Base-by-base conservation (phyloP, 2,888 invertebrate species). In the Dioctria linearis region DNA sequence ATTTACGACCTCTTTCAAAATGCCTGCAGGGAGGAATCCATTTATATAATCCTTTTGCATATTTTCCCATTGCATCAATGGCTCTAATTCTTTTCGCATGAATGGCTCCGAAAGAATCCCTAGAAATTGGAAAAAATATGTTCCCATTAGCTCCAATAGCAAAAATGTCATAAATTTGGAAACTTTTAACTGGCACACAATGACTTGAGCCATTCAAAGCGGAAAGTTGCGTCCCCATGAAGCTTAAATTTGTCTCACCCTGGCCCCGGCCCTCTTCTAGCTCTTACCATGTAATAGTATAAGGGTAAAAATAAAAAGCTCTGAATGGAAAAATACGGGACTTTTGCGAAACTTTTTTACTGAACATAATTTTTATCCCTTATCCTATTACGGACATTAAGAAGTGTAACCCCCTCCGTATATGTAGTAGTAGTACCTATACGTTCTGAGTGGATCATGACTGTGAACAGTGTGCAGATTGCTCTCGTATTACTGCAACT, bases 291-390 rank as follows among this genome's bases (percentile, higher is more conserved):
- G 25, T 25, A 25, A 25, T 25, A 25, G 25, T 25, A 25, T 25
- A 25, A n/a, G 37, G 79, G 61, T 40, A 43, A 69, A 73, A 25
- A 67, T 46, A 37, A 76, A 76, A 66, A 51, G 61, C 49, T 73
- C 46, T n/a, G 39, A 63, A 49, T n/a, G 42, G 78, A 78, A 82
- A 82, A 78, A 78, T 75, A 73, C 80, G 80, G 66, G 57, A 71
- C 57, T 78, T 79, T 71, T n/a, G 39, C 6, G 40, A 73, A 79
- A 81, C 71, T 69, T 79, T 25, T 81, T 81, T 73, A 43, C 57
- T 65, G 65, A 51, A 80, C 80, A 80, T 82, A 82, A 78, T 82
- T 82, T 80, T 80, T 82, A 78, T 80, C 69, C 73, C 43, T 82
- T 78, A 82, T 80, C 78, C 80, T 80, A 75, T 78, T 81, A 78